Conservation (phyloP, 2,888 invertebrate species). For the Rhingia campestris region DNA sequence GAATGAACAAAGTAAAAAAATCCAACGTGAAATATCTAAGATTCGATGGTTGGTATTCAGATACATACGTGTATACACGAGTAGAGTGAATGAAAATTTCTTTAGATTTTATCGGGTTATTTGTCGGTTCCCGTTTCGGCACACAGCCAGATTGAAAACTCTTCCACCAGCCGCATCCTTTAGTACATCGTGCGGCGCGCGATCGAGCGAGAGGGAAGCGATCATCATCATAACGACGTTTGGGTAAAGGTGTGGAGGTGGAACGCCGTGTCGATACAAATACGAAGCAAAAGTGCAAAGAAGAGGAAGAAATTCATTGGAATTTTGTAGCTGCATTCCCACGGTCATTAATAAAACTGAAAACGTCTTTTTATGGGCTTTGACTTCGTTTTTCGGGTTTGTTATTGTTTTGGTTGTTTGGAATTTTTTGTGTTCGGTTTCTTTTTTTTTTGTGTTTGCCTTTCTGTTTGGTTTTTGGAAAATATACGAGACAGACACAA, state of each 20-base stretch:
- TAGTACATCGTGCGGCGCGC: not conserved
- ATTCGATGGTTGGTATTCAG: conserved; percentile 18
- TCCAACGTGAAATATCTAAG: conserved; percentile 5
- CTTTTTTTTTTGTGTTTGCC: conserved; percentile 10
- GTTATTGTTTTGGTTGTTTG: conserved; percentile 74
- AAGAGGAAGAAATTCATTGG: conserved; percentile 70
- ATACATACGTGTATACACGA: not conserved
- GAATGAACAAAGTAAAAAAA: conserved; percentile 58
- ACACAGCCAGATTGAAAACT: conserved; percentile 20
- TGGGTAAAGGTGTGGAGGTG: conserved; percentile 57
- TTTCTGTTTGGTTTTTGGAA: conserved; percentile 44
- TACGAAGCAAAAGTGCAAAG: conserved; percentile 41
- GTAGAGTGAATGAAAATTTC: conserved; percentile 69
- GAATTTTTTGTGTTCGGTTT: conserved; percentile 53
- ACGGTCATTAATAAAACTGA: conserved; percentile 82
- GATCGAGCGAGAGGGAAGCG: not conserved
- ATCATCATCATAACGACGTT: conserved; percentile 37
- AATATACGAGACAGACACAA: conserved; percentile 31
- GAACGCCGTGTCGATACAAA: conserved; percentile 35
- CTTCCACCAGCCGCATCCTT: conserved; percentile 9
- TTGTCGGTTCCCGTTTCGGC: conserved; percentile 48
- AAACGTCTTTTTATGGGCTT: conserved; percentile 80
- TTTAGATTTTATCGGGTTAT: conserved; percentile 62
- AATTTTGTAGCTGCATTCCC: conserved; percentile 77
- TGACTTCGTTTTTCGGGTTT: conserved; percentile 75